Evolutionary conservation across 2,888 invertebrate genomes (phyloP).

Genomic region (Theretra japonica): DNA sequence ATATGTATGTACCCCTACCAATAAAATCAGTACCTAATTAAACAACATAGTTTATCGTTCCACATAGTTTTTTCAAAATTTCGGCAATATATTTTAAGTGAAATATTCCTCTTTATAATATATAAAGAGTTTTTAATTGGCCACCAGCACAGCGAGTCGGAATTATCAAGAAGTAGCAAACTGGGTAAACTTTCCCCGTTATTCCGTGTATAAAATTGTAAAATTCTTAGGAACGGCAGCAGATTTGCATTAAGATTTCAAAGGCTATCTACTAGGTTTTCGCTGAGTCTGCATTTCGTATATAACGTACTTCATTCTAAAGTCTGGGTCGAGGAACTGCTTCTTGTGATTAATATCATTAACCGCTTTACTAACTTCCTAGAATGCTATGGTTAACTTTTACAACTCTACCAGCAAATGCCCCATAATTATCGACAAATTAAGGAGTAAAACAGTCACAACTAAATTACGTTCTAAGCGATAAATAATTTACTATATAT

Average conservation of each 20-base stretch:
- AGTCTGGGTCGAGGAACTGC: conserved; percentile 23
- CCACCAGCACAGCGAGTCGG: background rate
- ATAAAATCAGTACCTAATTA: too few relatives aligned
- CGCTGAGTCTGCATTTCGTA: conserved; percentile 25
- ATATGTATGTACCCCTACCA: too few relatives aligned
- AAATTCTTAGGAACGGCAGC: conserved; percentile 14
- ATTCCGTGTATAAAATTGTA: conserved; percentile 23
- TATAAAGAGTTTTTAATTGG: conserved; percentile 6
- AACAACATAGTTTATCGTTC: background rate
- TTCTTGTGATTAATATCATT: conserved; percentile 25
- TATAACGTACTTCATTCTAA: conserved; percentile 3
- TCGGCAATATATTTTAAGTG: too few relatives aligned
- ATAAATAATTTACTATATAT: too few relatives aligned
- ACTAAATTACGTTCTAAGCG: too few relatives aligned
- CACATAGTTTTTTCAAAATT: background rate
- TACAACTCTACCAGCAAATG: too few relatives aligned
- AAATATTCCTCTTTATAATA: too few relatives aligned
- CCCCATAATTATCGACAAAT: too few relatives aligned
- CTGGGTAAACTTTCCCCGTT: conserved; percentile 18
- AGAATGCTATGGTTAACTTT: background rate
- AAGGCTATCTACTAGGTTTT: conserved; percentile 25
- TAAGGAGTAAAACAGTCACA: too few relatives aligned
- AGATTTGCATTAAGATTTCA: conserved; percentile 27
- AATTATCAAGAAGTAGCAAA: conserved; percentile 16
- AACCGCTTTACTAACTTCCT: conserved; percentile 8